A percentile compares a stretch with the other conserved stretches of the same genome.
Conservation (phyloP, 2,797 vertebrate species). For the Neostethus bicornis region DNA sequence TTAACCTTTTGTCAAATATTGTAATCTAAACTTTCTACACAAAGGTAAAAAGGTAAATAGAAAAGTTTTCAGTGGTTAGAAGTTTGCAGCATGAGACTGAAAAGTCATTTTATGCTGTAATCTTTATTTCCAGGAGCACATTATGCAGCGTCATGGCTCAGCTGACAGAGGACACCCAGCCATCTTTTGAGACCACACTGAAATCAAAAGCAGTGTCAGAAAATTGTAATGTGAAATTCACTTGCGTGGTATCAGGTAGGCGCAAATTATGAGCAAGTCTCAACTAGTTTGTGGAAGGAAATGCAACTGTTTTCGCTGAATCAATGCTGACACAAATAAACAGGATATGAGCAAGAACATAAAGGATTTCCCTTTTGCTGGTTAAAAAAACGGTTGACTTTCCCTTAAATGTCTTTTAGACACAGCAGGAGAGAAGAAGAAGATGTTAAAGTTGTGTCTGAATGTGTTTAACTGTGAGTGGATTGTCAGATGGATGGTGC, state of each 20-base stretch:
- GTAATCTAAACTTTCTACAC: constrained; percentile 46
- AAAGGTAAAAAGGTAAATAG: constrained; percentile 27
- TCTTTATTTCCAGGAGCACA: constrained; percentile 87
- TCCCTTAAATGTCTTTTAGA: neutral
- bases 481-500: constrained; percentile 19
- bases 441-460: neutral
- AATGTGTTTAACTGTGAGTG: constrained; percentile 13
- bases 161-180: constrained; percentile 96
- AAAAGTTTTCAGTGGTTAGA: constrained; percentile 12
- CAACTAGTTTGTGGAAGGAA: constrained; percentile 20
- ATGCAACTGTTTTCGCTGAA: constrained; percentile 9
- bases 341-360: constrained; percentile 43
- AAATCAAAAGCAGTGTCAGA: constrained; percentile 95
- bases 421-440: neutral
- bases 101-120: constrained; percentile 11
- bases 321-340: neutral
- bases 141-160: constrained; percentile 97
- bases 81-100: constrained; percentile 6
- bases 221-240: constrained; percentile 93
- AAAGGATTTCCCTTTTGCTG: constrained; percentile 9
- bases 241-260: constrained; percentile 94
- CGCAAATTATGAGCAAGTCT: neutral
- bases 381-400: neutral
- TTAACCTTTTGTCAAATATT: constrained; percentile 59
- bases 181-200: constrained; percentile 93